These are phyloP conservation scores for Ennomos erosarius DNA, from an alignment of 2,888 invertebrate species.

Conservation along the genomic window DNA sequence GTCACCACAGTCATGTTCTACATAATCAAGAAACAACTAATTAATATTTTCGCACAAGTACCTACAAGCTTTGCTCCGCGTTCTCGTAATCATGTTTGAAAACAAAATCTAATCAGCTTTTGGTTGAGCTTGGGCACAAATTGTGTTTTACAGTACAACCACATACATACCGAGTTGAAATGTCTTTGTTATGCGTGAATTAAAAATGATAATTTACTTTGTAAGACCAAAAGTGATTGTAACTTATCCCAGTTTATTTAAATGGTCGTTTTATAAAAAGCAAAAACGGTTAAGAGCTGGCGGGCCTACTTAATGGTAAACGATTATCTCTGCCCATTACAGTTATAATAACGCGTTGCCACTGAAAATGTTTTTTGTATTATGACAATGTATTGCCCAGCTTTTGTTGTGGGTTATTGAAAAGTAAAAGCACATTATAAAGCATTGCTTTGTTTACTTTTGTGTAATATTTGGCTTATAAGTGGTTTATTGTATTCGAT, in stretches of 20 bases:
- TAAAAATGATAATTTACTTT: constrained; percentile 6
- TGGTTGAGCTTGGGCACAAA: no score
- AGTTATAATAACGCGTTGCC: constrained; percentile 19
- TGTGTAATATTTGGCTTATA: no score
- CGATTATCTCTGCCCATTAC: constrained; percentile 30
- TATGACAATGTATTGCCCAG: constrained; percentile 14
- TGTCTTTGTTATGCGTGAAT: neutral
- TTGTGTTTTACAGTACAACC: no score
- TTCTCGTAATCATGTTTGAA: no score
- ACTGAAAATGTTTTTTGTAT: constrained; percentile 19
- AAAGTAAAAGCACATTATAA: neutral
- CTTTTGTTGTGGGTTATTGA: constrained; percentile 12
- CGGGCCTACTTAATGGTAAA: constrained; percentile 24
- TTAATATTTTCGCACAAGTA: neutral
- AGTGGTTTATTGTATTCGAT: no score
- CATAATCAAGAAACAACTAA: neutral
- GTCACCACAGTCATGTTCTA: constrained; percentile 1
- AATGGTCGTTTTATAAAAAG: constrained; percentile 18
- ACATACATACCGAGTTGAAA: no score
- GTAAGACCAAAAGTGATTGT: constrained; percentile 5
- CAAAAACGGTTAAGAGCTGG: constrained; percentile 20
- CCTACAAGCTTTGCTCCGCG: neutral
- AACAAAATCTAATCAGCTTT: no score
- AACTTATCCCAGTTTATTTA: constrained; percentile 19
- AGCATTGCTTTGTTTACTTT: no score